These are phyloP conservation scores for Pardalotus punctatus DNA, from an alignment of 2,113 vertebrate genomes.

Conservation along the genomic window DNA sequence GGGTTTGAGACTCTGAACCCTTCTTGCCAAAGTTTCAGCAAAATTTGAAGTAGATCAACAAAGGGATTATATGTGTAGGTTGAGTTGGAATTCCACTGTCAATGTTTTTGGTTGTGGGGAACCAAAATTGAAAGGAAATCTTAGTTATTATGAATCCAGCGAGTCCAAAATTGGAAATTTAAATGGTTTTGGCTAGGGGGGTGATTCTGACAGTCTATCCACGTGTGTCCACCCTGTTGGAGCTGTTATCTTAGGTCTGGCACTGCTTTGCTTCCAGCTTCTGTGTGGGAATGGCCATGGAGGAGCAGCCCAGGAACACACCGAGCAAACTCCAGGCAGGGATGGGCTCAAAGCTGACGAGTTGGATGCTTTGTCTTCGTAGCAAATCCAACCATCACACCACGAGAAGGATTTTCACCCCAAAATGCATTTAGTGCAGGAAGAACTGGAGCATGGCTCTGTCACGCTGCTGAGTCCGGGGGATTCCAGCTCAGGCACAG, in stretches of 20 bases:
- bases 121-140: neutral
- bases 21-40: neutral
- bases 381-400: neutral
- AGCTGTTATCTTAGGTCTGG: neutral
- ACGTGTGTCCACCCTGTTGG: rapidly evolving
- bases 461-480: neutral
- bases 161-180: neutral
- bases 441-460: neutral
- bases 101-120: neutral
- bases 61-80: neutral
- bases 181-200: rapidly evolving
- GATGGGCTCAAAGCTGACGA: neutral
- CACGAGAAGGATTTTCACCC: neutral
- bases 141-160: neutral
- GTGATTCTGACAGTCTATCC: neutral
- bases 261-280: neutral
- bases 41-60: neutral
- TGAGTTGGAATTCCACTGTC: neutral
- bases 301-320: neutral
- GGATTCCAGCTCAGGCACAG: neutral
- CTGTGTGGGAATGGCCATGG: neutral
- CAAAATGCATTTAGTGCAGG: neutral
- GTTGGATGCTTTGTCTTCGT: neutral
- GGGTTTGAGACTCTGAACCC: neutral
- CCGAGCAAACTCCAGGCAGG: rapidly evolving